A percentile compares a stretch with the other conserved stretches of the same genome.
phyloP scores from a whole-genome alignment of 1,140 invertebrate genomes.

The Drosophila serrata region DNA sequence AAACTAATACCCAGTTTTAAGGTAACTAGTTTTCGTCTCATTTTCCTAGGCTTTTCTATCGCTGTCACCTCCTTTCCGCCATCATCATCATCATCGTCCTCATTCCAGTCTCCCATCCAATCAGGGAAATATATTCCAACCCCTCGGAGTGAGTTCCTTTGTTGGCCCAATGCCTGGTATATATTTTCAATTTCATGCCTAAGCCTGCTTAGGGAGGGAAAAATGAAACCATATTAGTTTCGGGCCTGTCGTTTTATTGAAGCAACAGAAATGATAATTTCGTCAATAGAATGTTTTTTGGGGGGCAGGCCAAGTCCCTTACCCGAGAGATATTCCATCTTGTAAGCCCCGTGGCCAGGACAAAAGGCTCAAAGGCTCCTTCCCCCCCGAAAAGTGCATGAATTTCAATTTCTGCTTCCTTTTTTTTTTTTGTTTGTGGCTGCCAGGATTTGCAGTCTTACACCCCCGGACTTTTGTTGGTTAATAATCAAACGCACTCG shows the following conservation, averaged over 20 bases:
- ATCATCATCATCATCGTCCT: conserved; percentile 46
- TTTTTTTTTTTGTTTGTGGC: conserved; percentile 4
- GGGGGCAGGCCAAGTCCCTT: conserved; percentile 7
- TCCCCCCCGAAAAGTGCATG: conserved; percentile 59
- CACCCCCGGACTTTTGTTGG: conserved; percentile 34
- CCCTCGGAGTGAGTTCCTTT: conserved; percentile 8
- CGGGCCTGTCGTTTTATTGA: conserved; percentile 80
- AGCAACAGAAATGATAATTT: conserved; percentile 82
- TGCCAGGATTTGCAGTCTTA: conserved; percentile 61
- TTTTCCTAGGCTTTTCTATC: conserved; percentile 4
- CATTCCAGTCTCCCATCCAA: conserved; percentile 31
- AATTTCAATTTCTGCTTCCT: conserved; percentile 71
- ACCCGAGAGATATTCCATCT: conserved; percentile 37
- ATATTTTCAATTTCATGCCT: conserved; percentile 69
- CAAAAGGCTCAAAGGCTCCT: conserved; percentile 9
- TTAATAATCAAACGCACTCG: conserved; percentile 75
- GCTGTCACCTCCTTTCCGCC: conserved; percentile 24
- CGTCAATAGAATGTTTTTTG: conserved; percentile 61
- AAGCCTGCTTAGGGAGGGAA: conserved; percentile 57
- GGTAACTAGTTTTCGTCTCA: conserved; percentile 7
- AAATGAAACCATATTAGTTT: conserved; percentile 69
- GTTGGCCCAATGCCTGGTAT: conserved; percentile 15
- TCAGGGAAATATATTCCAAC: conserved; percentile 45
- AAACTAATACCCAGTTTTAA: neutral
- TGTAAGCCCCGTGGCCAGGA: conserved; percentile 31